Conservation (phyloP, 2,888 invertebrate species). For the Ferrisia virgata region DNA sequence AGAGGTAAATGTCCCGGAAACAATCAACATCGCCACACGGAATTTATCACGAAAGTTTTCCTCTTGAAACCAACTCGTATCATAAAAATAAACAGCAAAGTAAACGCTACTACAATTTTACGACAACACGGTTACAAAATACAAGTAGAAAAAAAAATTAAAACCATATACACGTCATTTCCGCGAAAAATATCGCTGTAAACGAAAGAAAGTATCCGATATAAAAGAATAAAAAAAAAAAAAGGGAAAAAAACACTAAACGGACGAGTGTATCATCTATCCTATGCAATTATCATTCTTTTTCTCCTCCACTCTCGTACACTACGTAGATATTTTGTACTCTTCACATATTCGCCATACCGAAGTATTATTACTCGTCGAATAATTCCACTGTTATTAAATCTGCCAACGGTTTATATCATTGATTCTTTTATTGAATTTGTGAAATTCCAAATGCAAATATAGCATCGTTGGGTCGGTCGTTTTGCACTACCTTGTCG, state of each 20-base stretch:
- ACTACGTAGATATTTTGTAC: background rate
- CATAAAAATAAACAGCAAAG: background rate
- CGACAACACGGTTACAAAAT: background rate
- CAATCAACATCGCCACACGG: too few relatives aligned
- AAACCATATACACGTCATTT: background rate
- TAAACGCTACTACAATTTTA: background rate
- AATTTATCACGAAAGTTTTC: too few relatives aligned
- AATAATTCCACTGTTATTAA: background rate
- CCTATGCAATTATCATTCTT: background rate
- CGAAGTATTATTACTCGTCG: background rate
- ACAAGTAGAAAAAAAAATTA: background rate
- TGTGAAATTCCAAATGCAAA: slow-evolving; percentile 4
- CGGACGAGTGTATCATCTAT: background rate
- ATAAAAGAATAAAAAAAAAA: background rate
- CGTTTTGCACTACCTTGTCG: too few relatives aligned
- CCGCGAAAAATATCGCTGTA: background rate
- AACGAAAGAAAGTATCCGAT: background rate
- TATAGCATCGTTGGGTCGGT: background rate
- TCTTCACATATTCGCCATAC: background rate
- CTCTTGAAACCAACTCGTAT: too few relatives aligned
- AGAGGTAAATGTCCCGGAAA: too few relatives aligned
- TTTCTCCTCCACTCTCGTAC: too few relatives aligned
- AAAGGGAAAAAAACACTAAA: background rate
- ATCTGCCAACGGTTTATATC: background rate
- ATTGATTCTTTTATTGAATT: background rate